phyloP scores from a whole-genome alignment of 2,113 vertebrate species.

The Barnardius zonarius region DNA sequence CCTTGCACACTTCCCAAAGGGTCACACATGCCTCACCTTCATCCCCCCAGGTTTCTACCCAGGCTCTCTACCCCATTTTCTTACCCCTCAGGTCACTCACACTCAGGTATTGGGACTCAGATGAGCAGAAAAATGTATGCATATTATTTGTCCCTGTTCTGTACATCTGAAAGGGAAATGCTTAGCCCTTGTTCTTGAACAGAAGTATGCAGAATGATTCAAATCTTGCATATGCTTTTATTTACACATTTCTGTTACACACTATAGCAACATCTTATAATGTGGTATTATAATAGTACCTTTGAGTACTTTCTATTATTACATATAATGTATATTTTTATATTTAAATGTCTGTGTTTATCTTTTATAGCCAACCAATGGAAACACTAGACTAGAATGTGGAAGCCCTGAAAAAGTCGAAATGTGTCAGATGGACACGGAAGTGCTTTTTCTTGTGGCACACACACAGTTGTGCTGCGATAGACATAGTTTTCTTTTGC shows the following conservation, averaged over 20 bases:
- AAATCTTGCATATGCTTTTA: background rate
- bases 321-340: background rate
- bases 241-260: background rate
- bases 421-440: background rate
- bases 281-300: background rate
- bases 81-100: background rate
- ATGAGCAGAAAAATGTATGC: background rate
- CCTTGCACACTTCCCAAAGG: background rate
- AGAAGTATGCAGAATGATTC: background rate
- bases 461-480: background rate
- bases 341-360: background rate
- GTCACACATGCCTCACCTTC: background rate
- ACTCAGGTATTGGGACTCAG: background rate
- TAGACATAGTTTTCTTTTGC: conserved; percentile 29
- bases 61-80: background rate
- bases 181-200: background rate
- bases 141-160: background rate
- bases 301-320: background rate
- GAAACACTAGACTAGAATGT: background rate
- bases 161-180: background rate
- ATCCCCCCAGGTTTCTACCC: background rate
- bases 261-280: background rate
- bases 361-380: background rate
- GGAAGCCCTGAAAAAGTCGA: background rate
- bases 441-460: background rate